Evolutionary conservation across 2,113 vertebrate species (phyloP).

Genomic region (Centrocercus urophasianus): DNA sequence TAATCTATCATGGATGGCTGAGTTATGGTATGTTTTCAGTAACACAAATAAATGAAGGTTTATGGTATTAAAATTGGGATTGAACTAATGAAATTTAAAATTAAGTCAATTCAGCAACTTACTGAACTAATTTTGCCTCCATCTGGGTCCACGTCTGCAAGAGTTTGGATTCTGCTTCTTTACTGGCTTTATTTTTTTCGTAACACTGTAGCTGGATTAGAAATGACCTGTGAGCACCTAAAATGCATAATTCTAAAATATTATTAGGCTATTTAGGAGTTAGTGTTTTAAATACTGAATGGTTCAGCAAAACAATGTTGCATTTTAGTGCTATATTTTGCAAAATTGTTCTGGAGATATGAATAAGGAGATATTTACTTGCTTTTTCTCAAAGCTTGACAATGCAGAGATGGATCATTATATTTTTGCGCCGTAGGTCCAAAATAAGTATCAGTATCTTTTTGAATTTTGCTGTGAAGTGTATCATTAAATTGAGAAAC

Average conservation of each 20-base stretch:
- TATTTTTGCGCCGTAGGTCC: not conserved
- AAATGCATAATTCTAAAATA: not conserved
- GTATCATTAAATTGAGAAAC: not conserved
- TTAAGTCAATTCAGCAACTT: constrained; percentile 24
- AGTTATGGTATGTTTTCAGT: constrained; percentile 16
- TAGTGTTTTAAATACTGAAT: not conserved
- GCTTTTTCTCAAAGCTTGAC: not conserved
- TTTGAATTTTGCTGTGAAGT: not conserved
- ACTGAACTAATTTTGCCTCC: not conserved
- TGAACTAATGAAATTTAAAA: constrained; percentile 31
- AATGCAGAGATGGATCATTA: not conserved
- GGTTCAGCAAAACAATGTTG: not conserved
- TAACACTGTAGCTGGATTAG: not conserved
- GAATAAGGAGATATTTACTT: not conserved
- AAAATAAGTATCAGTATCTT: not conserved
- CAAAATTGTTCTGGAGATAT: not conserved
- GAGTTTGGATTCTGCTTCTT: not conserved
- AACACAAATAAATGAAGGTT: constrained; percentile 39
- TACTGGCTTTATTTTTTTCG: not conserved
- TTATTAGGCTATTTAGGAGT: not conserved
- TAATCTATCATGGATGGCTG: constrained; percentile 45
- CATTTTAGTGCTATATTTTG: not conserved
- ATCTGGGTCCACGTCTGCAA: not conserved
- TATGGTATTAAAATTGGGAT: constrained; percentile 20
- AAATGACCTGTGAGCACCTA: not conserved